Conservation (phyloP, 2,888 invertebrate genomes). For the Calliphora vomitoria region DNA sequence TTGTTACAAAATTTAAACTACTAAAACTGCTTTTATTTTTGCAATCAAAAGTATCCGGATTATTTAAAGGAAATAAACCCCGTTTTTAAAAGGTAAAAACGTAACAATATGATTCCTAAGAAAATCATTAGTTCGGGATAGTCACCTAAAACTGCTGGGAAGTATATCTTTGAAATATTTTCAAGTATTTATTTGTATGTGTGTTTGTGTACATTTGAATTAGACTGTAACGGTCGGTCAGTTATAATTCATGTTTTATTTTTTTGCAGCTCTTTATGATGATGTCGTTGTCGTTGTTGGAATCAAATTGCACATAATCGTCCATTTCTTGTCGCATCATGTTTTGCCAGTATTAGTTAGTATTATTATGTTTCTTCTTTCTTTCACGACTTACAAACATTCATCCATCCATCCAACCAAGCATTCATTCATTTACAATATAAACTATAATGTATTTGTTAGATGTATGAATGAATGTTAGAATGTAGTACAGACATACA, state of each 20-base stretch:
- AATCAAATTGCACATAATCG: conserved; percentile 70
- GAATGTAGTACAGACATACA: background rate
- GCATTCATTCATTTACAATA: conserved; percentile 4
- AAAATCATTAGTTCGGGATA: too few species aligned
- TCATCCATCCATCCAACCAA: background rate
- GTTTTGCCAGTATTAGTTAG: conserved; percentile 57
- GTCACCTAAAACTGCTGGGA: too few species aligned
- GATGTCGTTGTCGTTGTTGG: conserved; percentile 46
- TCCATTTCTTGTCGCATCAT: conserved; percentile 62
- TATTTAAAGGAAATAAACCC: too few species aligned
- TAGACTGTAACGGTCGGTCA: conserved; percentile 65
- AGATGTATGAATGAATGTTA: conserved; percentile 12
- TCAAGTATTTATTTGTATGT: conserved; percentile 11
- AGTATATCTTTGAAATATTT: background rate
- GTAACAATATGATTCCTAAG: too few species aligned
- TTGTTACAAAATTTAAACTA: too few species aligned
- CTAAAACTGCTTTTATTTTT: too few species aligned
- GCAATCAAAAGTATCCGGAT: too few species aligned
- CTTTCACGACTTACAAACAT: conserved; percentile 7
- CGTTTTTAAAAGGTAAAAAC: too few species aligned
- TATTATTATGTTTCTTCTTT: conserved; percentile 60
- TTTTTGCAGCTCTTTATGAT: conserved; percentile 1
- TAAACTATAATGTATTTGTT: conserved; percentile 2
- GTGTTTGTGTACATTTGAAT: conserved; percentile 43
- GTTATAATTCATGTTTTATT: conserved; percentile 40